A percentile compares a stretch with the other conserved stretches of the same genome.
phyloP scores from a whole-genome alignment of 2,888 invertebrate species.

The Drosophila recens region DNA sequence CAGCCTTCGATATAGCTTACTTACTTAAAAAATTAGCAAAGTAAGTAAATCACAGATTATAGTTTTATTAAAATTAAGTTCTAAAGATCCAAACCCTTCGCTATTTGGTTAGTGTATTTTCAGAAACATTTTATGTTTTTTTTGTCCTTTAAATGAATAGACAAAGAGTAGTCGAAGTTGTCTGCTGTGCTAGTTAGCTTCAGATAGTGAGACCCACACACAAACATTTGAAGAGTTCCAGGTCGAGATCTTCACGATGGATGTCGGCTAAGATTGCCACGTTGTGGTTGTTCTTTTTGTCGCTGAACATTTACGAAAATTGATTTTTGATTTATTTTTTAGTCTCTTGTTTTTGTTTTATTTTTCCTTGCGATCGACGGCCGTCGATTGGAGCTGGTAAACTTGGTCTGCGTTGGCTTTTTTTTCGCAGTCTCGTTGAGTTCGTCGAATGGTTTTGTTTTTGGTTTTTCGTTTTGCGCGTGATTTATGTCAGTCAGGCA shows the following conservation, averaged over 20 bases:
- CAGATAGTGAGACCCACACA: conserved; percentile 28
- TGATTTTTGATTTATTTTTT: conserved; percentile 75
- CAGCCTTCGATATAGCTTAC: no score
- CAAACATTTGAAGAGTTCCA: background rate
- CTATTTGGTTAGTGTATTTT: background rate
- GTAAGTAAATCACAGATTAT: background rate
- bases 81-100: background rate
- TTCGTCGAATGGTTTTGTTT: conserved; percentile 50
- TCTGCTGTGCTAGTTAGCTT: conserved; percentile 27
- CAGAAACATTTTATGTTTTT: background rate
- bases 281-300: conserved; percentile 55
- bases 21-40: background rate
- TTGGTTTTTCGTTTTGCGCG: conserved; percentile 32
- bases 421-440: conserved; percentile 35
- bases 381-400: conserved; percentile 30
- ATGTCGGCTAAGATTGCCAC: conserved; percentile 52
- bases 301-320: conserved; percentile 60
- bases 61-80: background rate
- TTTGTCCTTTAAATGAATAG: background rate
- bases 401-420: conserved; percentile 37
- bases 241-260: conserved; percentile 49
- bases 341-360: conserved; percentile 23
- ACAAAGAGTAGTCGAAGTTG: conserved; percentile 3
- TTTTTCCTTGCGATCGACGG: conserved; percentile 36
- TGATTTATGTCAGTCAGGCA: conserved; percentile 79